Percentiles rank a stretch among this genome's conserved stretches.
These are phyloP conservation scores for Spilarctia lutea DNA, from an alignment of 2,888 invertebrate genomes.

Conservation along the genomic window DNA sequence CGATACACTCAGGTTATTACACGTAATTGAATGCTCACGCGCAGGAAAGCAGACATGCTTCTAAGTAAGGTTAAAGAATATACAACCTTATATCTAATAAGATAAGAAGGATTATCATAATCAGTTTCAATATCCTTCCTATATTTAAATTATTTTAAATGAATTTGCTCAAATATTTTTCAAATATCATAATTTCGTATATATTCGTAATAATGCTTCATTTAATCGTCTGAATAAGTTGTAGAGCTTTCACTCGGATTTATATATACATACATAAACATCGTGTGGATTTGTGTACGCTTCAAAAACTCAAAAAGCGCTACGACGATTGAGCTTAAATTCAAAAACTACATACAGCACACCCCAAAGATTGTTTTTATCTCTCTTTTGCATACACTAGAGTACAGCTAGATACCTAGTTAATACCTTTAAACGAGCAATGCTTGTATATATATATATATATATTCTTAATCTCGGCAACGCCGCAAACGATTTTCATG, in stretches of 20 bases:
- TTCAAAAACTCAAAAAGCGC: no score
- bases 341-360: no score
- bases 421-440: no score
- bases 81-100: constrained; percentile 25
- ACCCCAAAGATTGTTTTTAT: no score
- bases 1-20: constrained; percentile 72
- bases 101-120: constrained; percentile 12
- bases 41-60: constrained; percentile 51
- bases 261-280: no score
- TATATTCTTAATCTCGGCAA: no score
- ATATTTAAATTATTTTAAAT: background rate
- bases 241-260: background rate
- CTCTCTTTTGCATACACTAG: no score
- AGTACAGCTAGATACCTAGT: no score
- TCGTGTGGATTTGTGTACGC: no score
- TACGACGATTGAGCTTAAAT: no score
- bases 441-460: no score
- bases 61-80: constrained; percentile 25
- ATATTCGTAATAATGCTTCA: background rate
- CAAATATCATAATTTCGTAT: background rate
- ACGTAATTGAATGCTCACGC: constrained; percentile 79
- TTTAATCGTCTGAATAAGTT: background rate
- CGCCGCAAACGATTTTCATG: no score
- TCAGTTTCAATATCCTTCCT: background rate
- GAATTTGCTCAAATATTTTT: constrained; percentile 1